A percentile compares a stretch with the other conserved stretches of the same genome.
Conservation (phyloP, 2,113 vertebrate species). For the Arothron firmamentum region DNA sequence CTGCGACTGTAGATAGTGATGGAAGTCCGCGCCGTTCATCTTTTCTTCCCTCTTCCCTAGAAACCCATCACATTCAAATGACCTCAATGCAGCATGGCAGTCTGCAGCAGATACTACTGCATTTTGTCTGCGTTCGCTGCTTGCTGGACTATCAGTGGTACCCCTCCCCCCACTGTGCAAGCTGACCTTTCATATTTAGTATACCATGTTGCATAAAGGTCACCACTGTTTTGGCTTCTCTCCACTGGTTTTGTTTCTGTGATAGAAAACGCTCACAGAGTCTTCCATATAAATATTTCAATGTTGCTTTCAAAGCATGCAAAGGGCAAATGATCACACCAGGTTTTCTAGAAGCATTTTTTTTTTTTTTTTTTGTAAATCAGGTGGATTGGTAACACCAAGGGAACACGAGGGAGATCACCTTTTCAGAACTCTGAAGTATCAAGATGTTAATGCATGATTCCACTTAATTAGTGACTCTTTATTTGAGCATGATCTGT, state of each 20-base stretch:
- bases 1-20: constrained; percentile 18
- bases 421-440: constrained; percentile 35
- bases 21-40: constrained; percentile 28
- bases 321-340: constrained; percentile 65
- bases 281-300: constrained; percentile 66
- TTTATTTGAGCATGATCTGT: too few species aligned
- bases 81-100: constrained; percentile 46
- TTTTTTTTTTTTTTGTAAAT: background rate
- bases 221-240: constrained; percentile 73
- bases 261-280: constrained; percentile 63
- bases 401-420: constrained; percentile 7
- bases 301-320: constrained; percentile 59
- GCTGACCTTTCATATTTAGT: constrained; percentile 78
- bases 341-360: constrained; percentile 33
- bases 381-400: constrained; percentile 24
- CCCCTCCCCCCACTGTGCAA: constrained; percentile 48
- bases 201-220: constrained; percentile 77
- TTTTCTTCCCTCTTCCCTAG: constrained; percentile 15
- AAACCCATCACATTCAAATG: constrained; percentile 60
- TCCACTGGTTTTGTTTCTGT: constrained; percentile 71
- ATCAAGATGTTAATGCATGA: constrained; percentile 25
- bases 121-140: constrained; percentile 49
- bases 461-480: constrained; percentile 23
- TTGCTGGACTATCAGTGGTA: constrained; percentile 15
- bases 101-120: constrained; percentile 59